Evolutionary conservation across 2,888 invertebrate genomes (phyloP).

Genomic region (Trilocha varians): DNA sequence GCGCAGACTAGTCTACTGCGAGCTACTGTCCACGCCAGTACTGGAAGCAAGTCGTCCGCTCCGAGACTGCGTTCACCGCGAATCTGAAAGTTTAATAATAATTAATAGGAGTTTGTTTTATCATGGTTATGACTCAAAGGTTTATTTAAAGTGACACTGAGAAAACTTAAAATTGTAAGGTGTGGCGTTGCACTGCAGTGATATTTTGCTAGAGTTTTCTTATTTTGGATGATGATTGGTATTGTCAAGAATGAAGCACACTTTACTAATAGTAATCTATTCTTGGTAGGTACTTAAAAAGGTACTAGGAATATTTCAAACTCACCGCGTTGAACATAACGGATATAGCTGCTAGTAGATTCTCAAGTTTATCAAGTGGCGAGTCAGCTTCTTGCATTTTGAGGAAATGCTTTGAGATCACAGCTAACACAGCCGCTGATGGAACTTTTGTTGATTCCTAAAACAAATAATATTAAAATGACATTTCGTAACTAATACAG

Average conservation of each 20-base stretch:
- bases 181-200: not conserved
- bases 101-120: not conserved
- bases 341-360: conserved; percentile 90
- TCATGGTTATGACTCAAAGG: no score
- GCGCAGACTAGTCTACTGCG: conserved; percentile 92
- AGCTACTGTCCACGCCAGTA: conserved; percentile 93
- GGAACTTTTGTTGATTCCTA: conserved; percentile 84
- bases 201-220: not conserved
- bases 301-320: conserved; percentile 10
- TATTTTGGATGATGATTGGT: no score
- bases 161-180: not conserved
- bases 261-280: no score
- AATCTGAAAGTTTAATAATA: conserved; percentile 55
- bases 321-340: conserved; percentile 87
- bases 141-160: no score
- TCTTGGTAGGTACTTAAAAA: no score
- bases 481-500: no score
- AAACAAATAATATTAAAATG: conserved; percentile 6
- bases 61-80: conserved; percentile 81
- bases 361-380: conserved; percentile 93
- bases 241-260: no score
- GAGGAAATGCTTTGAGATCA: conserved; percentile 84
- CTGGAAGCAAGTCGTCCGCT: conserved; percentile 92
- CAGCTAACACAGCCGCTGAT: conserved; percentile 80
- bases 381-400: conserved; percentile 93